Conservation (phyloP, 2,797 vertebrate genomes). For the Tympanoctomys barrerae region DNA sequence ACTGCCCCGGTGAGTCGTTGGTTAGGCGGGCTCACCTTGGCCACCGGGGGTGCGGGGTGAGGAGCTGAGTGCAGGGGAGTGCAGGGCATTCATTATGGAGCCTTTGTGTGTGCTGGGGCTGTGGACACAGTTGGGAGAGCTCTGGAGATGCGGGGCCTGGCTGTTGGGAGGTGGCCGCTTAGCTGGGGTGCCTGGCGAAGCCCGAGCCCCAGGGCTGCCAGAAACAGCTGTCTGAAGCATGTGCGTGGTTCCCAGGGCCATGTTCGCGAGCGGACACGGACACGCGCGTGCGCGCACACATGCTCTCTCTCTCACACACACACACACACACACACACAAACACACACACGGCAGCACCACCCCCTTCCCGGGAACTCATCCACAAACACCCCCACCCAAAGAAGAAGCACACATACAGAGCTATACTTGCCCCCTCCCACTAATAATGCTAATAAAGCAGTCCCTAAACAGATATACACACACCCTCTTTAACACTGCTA, state of each 20-base stretch:
- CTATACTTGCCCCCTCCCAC: constrained; percentile 24
- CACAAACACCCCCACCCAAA: constrained; percentile 65
- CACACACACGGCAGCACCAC: constrained; percentile 48
- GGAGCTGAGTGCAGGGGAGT: constrained; percentile 57
- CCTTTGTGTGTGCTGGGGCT: constrained; percentile 74
- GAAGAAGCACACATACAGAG: constrained; percentile 11
- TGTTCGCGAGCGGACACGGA: constrained; percentile 72
- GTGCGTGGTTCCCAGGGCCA: constrained; percentile 75
- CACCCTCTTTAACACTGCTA: not conserved
- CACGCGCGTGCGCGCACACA: not conserved
- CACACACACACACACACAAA: not conserved
- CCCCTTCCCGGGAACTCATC: constrained; percentile 22
- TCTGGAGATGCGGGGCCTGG: constrained; percentile 68
- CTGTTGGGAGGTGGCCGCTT: constrained; percentile 69
- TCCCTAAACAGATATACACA: constrained; percentile 43
- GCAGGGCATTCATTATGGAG: constrained; percentile 76
- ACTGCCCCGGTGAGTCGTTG: not conserved
- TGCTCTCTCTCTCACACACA: not conserved
- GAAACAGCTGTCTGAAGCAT: constrained; percentile 79
- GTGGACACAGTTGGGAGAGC: constrained; percentile 68
- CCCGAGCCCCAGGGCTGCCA: constrained; percentile 53
- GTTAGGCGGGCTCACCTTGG: constrained; percentile 67
- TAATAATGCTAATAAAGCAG: constrained; percentile 63
- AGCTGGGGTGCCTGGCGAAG: constrained; percentile 50
- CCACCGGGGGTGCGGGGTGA: constrained; percentile 45